Conservation (phyloP, 2,113 vertebrate genomes). For the Passer montanus region DNA sequence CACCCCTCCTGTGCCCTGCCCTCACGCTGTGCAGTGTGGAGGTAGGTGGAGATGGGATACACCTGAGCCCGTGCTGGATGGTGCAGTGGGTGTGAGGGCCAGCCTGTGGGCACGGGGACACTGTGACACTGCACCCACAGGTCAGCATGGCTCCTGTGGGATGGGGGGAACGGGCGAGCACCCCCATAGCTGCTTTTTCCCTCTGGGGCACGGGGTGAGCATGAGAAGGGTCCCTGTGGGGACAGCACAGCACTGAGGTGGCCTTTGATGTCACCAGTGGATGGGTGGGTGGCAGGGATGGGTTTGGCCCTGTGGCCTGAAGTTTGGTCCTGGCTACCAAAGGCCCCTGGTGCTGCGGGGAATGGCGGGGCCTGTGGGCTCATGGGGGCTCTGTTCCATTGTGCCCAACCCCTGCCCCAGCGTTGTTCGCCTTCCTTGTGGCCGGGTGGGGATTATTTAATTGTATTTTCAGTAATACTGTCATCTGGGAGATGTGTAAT, state of each 20-base stretch:
- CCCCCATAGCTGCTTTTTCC: fast-evolving
- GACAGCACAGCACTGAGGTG: neutral
- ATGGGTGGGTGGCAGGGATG: neutral
- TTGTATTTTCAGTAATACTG: fast-evolving
- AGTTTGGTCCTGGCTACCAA: neutral
- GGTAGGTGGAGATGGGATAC: neutral
- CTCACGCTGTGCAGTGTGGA: fast-evolving
- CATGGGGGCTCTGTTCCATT: fast-evolving
- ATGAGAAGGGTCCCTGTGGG: neutral
- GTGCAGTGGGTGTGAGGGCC: neutral
- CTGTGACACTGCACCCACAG: fast-evolving
- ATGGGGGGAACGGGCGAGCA: neutral
- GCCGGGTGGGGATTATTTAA: fast-evolving
- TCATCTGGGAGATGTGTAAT: neutral
- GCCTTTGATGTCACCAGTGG: neutral
- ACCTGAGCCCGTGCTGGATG: neutral
- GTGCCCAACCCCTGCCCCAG: fast-evolving
- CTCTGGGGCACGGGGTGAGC: fast-evolving
- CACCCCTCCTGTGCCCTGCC: neutral
- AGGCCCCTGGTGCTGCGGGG: neutral
- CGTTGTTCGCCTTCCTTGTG: fast-evolving
- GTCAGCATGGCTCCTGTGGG: fast-evolving
- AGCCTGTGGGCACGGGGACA: neutral
- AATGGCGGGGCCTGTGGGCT: neutral
- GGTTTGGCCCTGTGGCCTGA: too few relatives aligned